Evolutionary conservation across 2,113 vertebrate species (phyloP), one percentile per base, ranked within the genome.

Genomic region (Puntigrus tetrazona): DNA sequence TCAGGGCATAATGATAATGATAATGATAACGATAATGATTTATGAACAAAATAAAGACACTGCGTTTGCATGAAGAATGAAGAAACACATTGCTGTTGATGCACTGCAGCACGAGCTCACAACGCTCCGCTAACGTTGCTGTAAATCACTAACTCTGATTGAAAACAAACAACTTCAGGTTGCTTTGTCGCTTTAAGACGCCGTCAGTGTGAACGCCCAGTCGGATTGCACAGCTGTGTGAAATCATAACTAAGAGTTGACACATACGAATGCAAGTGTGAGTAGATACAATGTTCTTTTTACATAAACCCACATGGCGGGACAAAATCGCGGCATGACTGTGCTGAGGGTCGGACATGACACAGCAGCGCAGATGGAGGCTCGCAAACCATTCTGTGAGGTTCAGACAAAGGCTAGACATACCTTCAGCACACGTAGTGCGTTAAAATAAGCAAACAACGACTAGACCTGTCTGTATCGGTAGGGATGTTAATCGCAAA

Each of bases 401-500:
- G 38, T 78, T 7, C 36, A 79, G 50, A 79, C 43, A 75, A 61
- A 78, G 55, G 84, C 81, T 61, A 86, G 61, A 72, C 45, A 75
- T 69, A 75, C 38, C 57, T 80, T 74, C 11, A 75, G 45, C 5
- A 43, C 75, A 83, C 14, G 16, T 78, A 41, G 43, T 38, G 81
- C 70, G n/a, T 81, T 55, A 86, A 85, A 82, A 86, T 55, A 83
- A 86, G 78, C 78, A 88, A 86, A 88, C 87, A 80, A 38, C 3
- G 69, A 57, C 65, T 31, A 55, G 75, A 52, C 47, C 69, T 38
- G 67, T 77, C 52, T 74, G 29, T 22, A 43, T 74, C 50, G 11
- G 65, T 29, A 29, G 14, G 55, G 50, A 79, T 67, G 67, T 16
- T 79, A 29, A 75, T 74, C 81, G 20, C 11, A 76, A 43, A 70